Conservation (phyloP, 2,888 invertebrate species). For the Harmothoe impar region DNA sequence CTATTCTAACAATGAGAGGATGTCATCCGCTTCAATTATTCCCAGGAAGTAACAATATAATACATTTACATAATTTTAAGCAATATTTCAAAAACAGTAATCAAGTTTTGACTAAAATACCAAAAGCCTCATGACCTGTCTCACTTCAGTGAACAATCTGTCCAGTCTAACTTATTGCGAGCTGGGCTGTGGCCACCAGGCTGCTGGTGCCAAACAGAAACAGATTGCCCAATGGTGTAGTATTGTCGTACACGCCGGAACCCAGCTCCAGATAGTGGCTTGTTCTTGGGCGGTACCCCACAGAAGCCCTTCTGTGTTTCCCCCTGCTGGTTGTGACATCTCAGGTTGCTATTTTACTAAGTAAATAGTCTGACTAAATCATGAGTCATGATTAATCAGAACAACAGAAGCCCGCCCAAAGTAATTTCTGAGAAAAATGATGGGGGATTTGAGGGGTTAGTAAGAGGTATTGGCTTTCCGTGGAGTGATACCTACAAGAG, state of each 20-base stretch:
- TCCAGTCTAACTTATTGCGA: too few relatives aligned
- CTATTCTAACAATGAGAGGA: too few relatives aligned
- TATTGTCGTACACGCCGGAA: slow-evolving; percentile 10
- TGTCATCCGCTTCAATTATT: too few relatives aligned
- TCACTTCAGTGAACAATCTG: too few relatives aligned
- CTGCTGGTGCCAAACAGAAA: neutral
- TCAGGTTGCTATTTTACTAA: neutral
- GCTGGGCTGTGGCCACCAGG: neutral
- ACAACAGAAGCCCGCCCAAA: slow-evolving; percentile 33
- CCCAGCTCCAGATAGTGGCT: slow-evolving; percentile 16
- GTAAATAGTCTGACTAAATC: slow-evolving; percentile 44
- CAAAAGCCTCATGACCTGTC: too few relatives aligned
- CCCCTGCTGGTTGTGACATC: neutral
- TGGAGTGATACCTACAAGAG: neutral
- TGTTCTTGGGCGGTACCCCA: neutral
- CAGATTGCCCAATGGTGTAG: slow-evolving; percentile 21
- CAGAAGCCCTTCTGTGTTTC: neutral
- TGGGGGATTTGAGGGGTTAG: neutral
- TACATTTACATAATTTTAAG: too few relatives aligned
- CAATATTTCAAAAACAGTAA: too few relatives aligned
- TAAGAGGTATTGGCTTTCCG: neutral
- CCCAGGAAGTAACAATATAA: too few relatives aligned
- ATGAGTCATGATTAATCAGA: slow-evolving; percentile 26
- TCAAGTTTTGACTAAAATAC: too few relatives aligned
- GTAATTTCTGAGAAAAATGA: neutral